These are phyloP conservation scores for Poecile atricapillus DNA, from an alignment of 2,113 vertebrate species.

Conservation along the genomic window DNA sequence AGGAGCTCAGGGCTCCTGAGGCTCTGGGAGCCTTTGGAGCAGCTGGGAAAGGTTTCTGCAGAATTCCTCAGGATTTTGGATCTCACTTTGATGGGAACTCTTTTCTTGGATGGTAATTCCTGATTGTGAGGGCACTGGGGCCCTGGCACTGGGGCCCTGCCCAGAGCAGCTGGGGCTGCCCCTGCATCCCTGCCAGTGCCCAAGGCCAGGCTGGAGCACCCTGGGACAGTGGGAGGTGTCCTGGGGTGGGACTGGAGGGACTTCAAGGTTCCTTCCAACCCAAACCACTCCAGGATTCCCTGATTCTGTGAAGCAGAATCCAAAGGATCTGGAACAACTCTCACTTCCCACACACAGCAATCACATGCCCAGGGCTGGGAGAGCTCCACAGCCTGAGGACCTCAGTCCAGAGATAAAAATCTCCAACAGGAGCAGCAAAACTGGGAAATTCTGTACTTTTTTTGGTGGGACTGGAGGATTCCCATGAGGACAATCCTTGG, in stretches of 20 bases:
- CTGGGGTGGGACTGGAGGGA: rapidly evolving
- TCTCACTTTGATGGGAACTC: background rate
- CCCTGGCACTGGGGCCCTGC: background rate
- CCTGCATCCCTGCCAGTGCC: background rate
- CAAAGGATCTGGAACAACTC: background rate
- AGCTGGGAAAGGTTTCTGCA: background rate
- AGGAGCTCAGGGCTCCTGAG: background rate
- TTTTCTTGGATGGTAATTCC: background rate
- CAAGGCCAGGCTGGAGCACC: background rate
- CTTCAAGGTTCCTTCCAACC: background rate
- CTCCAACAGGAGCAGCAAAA: background rate
- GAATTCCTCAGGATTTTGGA: background rate
- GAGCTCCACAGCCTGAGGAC: background rate
- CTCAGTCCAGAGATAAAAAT: background rate
- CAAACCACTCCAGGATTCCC: rapidly evolving
- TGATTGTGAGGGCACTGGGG: background rate
- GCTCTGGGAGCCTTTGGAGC: background rate
- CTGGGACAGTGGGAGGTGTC: background rate
- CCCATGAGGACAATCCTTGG: background rate
- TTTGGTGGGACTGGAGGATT: background rate
- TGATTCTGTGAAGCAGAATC: background rate
- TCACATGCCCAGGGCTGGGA: background rate
- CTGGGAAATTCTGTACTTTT: background rate
- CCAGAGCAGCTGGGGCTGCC: background rate
- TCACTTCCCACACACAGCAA: background rate